Percentiles rank a stretch among this genome's conserved stretches.
These are phyloP conservation scores for Hyphantria cunea DNA, from an alignment of 1,140 invertebrate genomes.

Conservation along the genomic window DNA sequence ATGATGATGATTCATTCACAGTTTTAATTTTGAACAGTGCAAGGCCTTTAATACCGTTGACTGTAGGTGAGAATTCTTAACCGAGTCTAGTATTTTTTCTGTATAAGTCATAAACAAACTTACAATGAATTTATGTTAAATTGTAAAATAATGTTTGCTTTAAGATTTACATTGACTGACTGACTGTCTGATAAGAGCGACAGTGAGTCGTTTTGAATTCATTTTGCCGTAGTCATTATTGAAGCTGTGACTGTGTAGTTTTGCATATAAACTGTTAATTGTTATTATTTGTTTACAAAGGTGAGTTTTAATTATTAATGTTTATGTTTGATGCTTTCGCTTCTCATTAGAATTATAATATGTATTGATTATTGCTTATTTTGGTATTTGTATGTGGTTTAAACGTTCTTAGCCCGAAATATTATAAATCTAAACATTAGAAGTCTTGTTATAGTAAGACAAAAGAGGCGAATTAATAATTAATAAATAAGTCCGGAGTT, in stretches of 20 bases:
- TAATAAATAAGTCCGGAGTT: too few species aligned
- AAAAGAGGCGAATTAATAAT: too few species aligned
- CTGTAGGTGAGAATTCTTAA: too few species aligned
- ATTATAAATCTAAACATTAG: too few species aligned
- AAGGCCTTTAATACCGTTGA: too few species aligned
- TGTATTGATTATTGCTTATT: not conserved
- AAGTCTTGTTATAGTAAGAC: too few species aligned
- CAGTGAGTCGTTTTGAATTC: not conserved
- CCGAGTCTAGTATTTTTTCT: not conserved
- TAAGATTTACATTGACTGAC: not conserved
- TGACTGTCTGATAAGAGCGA: not conserved
- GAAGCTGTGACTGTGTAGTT: constrained; percentile 5
- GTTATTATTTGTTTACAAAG: constrained; percentile 3
- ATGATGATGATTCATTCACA: too few species aligned
- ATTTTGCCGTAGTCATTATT: constrained; percentile 6
- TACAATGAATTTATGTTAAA: not conserved
- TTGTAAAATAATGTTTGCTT: not conserved
- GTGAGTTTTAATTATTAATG: constrained; percentile 3
- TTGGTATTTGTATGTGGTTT: not conserved
- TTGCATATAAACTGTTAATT: not conserved
- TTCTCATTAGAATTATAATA: not conserved
- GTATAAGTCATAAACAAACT: not conserved
- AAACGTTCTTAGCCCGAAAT: too few species aligned
- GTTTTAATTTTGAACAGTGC: too few species aligned
- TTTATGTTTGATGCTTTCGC: not conserved